A percentile compares a stretch with the other conserved stretches of the same genome.
phyloP scores from a whole-genome alignment of 2,888 invertebrate genomes.

The Cataglyphis rosenhaueri region DNA sequence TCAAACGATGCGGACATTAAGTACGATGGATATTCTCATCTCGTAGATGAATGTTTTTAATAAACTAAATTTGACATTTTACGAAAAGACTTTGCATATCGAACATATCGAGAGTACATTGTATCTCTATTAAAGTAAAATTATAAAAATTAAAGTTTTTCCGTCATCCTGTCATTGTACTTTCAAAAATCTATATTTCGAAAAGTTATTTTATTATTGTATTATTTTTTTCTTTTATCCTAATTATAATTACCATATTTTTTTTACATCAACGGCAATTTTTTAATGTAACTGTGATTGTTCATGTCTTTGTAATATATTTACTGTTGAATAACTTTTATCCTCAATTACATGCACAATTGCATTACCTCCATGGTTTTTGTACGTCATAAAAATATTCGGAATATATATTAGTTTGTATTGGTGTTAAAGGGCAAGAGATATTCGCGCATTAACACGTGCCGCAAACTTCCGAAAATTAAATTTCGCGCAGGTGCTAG shows the following conservation, averaged over 20 bases:
- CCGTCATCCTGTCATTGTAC: background rate
- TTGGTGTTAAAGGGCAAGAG: constrained; percentile 1
- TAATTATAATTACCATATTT: background rate
- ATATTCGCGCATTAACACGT: constrained; percentile 5
- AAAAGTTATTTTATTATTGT: background rate
- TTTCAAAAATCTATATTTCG: background rate
- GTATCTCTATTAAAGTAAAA: background rate
- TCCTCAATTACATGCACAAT: background rate
- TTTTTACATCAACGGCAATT: background rate
- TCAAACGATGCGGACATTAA: constrained; percentile 14
- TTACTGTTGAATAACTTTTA: background rate
- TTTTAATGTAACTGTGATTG: background rate
- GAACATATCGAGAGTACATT: constrained; percentile 57
- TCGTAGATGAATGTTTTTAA: background rate
- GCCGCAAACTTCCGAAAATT: background rate
- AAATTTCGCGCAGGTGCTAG: constrained; percentile 1
- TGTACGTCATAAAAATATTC: background rate
- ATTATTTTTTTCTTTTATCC: background rate
- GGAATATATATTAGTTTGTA: background rate
- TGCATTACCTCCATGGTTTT: background rate
- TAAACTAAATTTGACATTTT: background rate
- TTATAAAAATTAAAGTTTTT: background rate
- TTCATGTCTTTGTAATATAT: background rate
- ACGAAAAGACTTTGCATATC: background rate
- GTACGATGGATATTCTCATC: background rate